Evolutionary conservation across 2,113 vertebrate genomes (phyloP).

Genomic region (Notiomystis cincta): DNA sequence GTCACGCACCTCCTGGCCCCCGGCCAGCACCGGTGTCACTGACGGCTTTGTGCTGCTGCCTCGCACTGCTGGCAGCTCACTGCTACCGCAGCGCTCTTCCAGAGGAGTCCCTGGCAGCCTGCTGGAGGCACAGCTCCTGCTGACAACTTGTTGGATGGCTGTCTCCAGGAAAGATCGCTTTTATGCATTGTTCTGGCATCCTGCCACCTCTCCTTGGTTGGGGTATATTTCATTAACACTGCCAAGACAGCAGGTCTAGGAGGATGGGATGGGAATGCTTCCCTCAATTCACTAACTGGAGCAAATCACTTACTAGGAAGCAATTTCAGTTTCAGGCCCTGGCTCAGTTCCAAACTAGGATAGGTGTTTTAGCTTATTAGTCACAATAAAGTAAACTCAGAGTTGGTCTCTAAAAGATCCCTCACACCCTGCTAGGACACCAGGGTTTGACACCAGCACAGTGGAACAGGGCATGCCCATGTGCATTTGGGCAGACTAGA

Average conservation of each 20-base stretch:
- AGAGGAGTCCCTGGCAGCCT: neutral
- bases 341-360: neutral
- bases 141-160: neutral
- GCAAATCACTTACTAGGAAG: constrained; percentile 4
- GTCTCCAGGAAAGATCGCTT: neutral
- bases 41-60: neutral
- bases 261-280: neutral
- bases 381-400: neutral
- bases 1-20: rapidly evolving
- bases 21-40: rapidly evolving
- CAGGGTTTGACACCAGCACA: neutral
- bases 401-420: neutral
- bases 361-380: neutral
- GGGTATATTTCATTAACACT: neutral
- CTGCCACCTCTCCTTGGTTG: neutral
- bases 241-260: neutral
- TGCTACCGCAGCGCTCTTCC: neutral
- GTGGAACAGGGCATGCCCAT: neutral
- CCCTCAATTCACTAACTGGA: neutral
- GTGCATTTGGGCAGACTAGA: neutral
- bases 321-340: neutral
- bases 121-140: neutral
- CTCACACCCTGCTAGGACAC: neutral
- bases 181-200: neutral
- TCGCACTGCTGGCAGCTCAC: neutral